Evolutionary conservation across 2,888 invertebrate species (phyloP).

Genomic region (Caenorhabditis sp.): DNA sequence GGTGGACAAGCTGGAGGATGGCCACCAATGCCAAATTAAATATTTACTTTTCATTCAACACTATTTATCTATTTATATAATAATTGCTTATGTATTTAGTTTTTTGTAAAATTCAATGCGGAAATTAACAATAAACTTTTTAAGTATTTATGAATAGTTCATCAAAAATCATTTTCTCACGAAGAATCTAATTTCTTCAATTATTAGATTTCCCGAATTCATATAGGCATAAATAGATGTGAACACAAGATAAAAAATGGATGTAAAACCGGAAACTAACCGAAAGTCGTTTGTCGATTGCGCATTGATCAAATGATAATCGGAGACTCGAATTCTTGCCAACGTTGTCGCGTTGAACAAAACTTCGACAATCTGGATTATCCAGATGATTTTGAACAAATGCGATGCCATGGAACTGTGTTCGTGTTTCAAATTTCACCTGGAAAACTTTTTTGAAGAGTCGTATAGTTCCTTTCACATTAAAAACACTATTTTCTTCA

Average conservation of each 20-base stretch:
- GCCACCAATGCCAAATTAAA: constrained; percentile 48
- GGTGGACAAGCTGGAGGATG: constrained; percentile 38
- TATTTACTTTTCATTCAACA: background rate
- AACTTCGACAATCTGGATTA: constrained; percentile 49
- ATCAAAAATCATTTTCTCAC: constrained; percentile 9
- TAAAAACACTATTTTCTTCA: no score
- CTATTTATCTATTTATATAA: constrained; percentile 29
- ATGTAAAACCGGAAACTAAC: constrained; percentile 33
- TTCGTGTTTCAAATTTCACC: constrained; percentile 66
- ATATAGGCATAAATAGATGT: background rate
- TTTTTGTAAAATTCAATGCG: background rate
- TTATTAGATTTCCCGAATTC: no score
- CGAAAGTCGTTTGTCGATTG: constrained; percentile 57
- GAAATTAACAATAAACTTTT: background rate
- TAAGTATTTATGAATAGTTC: constrained; percentile 8
- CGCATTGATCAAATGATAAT: constrained; percentile 63
- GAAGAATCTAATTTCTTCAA: background rate
- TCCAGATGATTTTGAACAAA: constrained; percentile 66
- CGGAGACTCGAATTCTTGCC: constrained; percentile 51
- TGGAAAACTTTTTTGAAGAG: constrained; percentile 29
- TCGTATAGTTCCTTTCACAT: background rate
- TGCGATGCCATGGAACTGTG: constrained; percentile 61
- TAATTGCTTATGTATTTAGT: background rate
- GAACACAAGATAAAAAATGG: constrained; percentile 1
- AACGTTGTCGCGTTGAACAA: constrained; percentile 11